Evolutionary conservation across 2,888 invertebrate genomes (phyloP).

Genomic region (Erebia ligea): DNA sequence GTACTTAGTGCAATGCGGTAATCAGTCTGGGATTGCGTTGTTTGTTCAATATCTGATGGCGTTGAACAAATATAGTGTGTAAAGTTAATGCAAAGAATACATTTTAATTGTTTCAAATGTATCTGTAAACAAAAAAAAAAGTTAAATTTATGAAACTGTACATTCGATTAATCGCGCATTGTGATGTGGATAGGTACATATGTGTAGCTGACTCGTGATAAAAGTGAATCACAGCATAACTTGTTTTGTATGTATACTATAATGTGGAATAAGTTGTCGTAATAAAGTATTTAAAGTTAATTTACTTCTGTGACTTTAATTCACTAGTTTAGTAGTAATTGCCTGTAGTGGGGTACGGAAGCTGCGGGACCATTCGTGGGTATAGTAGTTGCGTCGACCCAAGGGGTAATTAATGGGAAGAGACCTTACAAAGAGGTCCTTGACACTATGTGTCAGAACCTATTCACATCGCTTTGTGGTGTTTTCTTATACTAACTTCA

Average conservation of each 20-base stretch:
- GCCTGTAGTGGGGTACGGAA: constrained; percentile 48
- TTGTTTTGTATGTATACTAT: constrained; percentile 83
- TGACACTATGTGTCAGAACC: constrained; percentile 46
- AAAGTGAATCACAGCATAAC: constrained; percentile 80
- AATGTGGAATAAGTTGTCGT: constrained; percentile 82
- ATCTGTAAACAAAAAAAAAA: constrained; percentile 60
- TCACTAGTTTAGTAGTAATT: constrained; percentile 53
- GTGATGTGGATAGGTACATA: constrained; percentile 79
- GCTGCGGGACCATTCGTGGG: background rate
- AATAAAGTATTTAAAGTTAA: constrained; percentile 83
- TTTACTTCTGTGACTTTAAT: constrained; percentile 77
- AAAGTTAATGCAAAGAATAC: constrained; percentile 76
- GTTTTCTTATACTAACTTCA: constrained; percentile 37
- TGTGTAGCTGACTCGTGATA: constrained; percentile 77
- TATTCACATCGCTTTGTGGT: constrained; percentile 71
- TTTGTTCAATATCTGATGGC: constrained; percentile 72
- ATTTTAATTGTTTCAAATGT: constrained; percentile 67
- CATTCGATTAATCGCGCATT: constrained; percentile 69
- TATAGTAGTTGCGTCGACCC: background rate
- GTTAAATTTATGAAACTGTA: constrained; percentile 54
- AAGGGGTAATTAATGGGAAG: background rate
- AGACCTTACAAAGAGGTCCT: background rate
- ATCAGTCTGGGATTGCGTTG: constrained; percentile 60
- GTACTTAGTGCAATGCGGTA: constrained; percentile 53
- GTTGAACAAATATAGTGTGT: constrained; percentile 81